Base-by-base conservation (phyloP, 2,113 vertebrate genomes). In the Speoplatyrhinus poulsoni region DNA sequence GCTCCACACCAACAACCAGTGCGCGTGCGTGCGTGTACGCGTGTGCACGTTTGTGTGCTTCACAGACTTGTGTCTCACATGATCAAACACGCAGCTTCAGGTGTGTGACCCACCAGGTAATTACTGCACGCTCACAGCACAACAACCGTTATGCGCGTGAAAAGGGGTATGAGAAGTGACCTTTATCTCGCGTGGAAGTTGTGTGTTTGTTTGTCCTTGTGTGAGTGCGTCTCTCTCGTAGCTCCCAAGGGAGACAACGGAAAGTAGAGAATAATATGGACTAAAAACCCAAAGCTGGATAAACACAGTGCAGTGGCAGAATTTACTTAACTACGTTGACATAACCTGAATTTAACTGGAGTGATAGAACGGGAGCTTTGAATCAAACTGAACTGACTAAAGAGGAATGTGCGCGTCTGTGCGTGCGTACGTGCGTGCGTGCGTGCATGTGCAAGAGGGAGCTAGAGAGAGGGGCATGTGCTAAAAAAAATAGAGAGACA, bases 131-230 rank as follows among this genome's bases (percentile, higher is more conserved):
- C 52, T 79, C 59, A 36, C 6, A 70, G 19, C 64, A 26, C 9
- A 77, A 55, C 79, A 76, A 72, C 76, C 77, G 73, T 73, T 77
- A 15, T 10, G 71, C 65, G 73, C 72, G 76, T 73, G 73, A 33
- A 0, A 32, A 62, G 58, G 33, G 62, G 53, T 53, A 71, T 80
- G 76, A 67, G 52, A 70, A 26, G n/a, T 69, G 77, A 77, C 47
- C 57, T 68, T 75, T 68, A 73, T 47, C 46, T 32, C 9, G 9
- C 15, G 4, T 26, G 10, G 46, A 55, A 46, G 49, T 8, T 47
- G 36, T 60, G 46, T 15, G 33, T 59, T 26, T 59, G 57, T 59
- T 9, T 36, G 26, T 59, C 26, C n/a, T 4, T 12, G 16, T 57
- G 55, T 4, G 8, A 3, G 57, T 33, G 57, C 33, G 26, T 59